Evolutionary conservation across 2,888 invertebrate species (phyloP).

Genomic region (Nasonovia ribisnigri): DNA sequence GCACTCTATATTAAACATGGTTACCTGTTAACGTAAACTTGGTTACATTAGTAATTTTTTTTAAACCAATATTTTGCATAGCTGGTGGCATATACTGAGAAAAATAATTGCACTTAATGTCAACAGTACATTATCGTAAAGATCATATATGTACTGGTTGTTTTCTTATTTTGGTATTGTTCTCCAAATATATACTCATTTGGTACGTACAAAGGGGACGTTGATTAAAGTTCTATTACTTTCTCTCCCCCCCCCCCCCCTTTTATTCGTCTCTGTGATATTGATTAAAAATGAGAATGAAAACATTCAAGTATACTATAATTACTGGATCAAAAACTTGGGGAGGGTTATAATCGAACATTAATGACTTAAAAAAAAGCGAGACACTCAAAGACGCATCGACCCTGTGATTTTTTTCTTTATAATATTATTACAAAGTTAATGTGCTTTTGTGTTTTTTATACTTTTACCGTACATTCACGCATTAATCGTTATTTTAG

Average conservation of each 20-base stretch:
- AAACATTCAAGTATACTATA: conserved; percentile 31
- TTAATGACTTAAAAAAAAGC: conserved; percentile 26
- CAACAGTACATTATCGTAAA: neutral
- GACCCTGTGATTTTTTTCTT: neutral
- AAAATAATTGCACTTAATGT: neutral
- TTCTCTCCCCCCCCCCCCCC: neutral
- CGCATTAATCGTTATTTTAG: neutral
- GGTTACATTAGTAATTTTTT: neutral
- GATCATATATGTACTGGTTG: neutral
- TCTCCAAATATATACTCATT: neutral
- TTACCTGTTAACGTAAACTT: neutral
- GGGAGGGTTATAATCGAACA: conserved; percentile 23
- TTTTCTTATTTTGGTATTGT: neutral
- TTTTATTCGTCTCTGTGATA: neutral
- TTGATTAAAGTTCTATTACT: conserved; percentile 32
- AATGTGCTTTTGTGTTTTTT: neutral
- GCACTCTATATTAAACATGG: neutral
- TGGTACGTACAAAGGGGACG: neutral
- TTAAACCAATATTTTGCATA: neutral
- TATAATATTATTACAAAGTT: conserved; percentile 1
- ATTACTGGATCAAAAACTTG: conserved; percentile 34
- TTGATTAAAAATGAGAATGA: conserved; percentile 31
- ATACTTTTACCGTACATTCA: neutral
- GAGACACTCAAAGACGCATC: neutral
- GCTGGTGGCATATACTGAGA: neutral